Evolutionary conservation across 1,140 invertebrate genomes (phyloP), one percentile per base, ranked within the genome.

Genomic region (Papilio aristodemus): DNA sequence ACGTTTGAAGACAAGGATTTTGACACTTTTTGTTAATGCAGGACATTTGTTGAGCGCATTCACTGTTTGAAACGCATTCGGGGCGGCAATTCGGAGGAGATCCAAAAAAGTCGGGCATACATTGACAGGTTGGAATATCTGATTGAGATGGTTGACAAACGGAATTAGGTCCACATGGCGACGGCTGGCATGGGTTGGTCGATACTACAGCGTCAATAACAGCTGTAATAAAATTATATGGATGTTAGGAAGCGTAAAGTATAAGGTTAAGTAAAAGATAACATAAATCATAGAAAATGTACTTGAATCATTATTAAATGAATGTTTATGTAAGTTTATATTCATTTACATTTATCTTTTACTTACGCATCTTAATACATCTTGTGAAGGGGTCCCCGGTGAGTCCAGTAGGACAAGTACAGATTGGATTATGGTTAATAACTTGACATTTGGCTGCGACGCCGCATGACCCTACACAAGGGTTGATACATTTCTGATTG

Each of bases 81-180:
- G 95, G 95, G 7, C 94, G 92, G 80, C 95, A 96, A 77, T 94
- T 93, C 32, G 95, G 95, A 19, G 95, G 94, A 17, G 90, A 90
- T 50, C 95, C 95, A 54, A 94, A 92, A 75, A 93, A 95, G 59
- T 93, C 93, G 1, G 92, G 90, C 70, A 93, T 88, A 81, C 96
- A 96, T 66, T 93, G 92, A 81, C 96, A 96, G 36, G 93, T 92
- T 1, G 93, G 93, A 8, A 91, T 85, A 17, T 92, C 91, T 50
- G 92, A 85, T 62, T 91, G 81, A 27, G 87, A 86, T 82, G 94
- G 91, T 79, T 94, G 90, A 80, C 96, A 97, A 37, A 94, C 90
- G 2, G 96, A 95, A 81, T 97, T 96, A 4, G 94, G 92, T 17
- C 96, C 96, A 82, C 96, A 97, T 66, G 94, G 94, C 0, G 93